These are phyloP conservation scores for Agonum fuliginosum DNA, from an alignment of 2,888 invertebrate genomes.

Conservation along the genomic window DNA sequence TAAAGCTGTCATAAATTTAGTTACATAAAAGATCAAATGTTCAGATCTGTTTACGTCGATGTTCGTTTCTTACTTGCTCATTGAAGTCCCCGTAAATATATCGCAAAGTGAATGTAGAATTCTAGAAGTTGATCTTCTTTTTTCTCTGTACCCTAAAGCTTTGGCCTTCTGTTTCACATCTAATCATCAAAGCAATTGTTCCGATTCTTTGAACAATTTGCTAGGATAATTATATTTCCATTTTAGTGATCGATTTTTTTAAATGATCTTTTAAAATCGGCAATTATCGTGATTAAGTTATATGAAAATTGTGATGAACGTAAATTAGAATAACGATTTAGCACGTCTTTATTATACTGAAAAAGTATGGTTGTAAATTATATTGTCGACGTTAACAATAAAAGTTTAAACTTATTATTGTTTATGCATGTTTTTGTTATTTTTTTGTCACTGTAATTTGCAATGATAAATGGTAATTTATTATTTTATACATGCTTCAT, in stretches of 20 bases:
- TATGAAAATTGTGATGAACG: neutral
- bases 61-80: neutral
- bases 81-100: neutral
- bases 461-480: neutral
- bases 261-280: neutral
- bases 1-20: neutral
- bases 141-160: neutral
- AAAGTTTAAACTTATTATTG: neutral
- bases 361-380: too few relatives aligned
- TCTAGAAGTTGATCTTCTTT: conserved; percentile 2
- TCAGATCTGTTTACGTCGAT: neutral
- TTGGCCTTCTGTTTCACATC: neutral
- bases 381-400: too few relatives aligned
- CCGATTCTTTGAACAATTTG: neutral
- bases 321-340: neutral
- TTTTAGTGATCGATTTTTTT: neutral
- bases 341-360: neutral
- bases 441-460: neutral
- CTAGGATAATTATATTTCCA: neutral
- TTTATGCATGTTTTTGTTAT: neutral
- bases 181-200: neutral
- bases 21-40: neutral
- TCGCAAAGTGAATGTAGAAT: neutral
- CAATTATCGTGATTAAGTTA: neutral
- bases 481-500: neutral